phyloP scores from a whole-genome alignment of 2,888 invertebrate species.

The Tethea ocularis region DNA sequence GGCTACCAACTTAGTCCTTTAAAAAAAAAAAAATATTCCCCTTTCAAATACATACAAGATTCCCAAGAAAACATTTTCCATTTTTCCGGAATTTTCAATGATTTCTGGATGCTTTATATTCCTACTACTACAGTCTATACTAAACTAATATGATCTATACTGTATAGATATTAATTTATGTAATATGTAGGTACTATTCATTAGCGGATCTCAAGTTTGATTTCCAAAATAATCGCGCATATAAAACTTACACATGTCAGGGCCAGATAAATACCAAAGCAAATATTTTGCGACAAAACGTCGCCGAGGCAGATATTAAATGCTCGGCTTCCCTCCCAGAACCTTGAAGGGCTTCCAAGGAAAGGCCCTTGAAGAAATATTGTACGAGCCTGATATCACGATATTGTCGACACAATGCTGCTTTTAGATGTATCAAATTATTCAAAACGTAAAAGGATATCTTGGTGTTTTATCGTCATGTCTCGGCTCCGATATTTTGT shows the following conservation, averaged over 20 bases:
- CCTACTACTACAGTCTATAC: no score
- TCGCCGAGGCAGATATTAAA: constrained; percentile 32
- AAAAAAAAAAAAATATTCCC: no score
- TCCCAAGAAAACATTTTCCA: no score
- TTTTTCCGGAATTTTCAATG: no score
- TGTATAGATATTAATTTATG: no score
- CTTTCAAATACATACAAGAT: no score
- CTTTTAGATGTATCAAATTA: constrained; percentile 52
- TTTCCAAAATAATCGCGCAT: not conserved
- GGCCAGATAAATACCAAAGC: constrained; percentile 45
- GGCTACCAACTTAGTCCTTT: no score
- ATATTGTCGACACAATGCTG: constrained; percentile 45
- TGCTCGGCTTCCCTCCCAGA: constrained; percentile 31
- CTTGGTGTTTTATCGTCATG: constrained; percentile 19
- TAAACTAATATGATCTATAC: no score
- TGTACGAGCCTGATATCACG: constrained; percentile 47
- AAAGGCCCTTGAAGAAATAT: constrained; percentile 51
- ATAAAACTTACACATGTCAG: constrained; percentile 38
- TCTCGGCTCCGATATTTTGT: constrained; percentile 6
- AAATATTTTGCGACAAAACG: constrained; percentile 57
- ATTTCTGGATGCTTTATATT: no score
- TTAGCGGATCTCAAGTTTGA: not conserved
- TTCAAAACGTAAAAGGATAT: constrained; percentile 28
- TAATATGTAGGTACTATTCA: no score
- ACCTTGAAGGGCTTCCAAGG: constrained; percentile 59